Evolutionary conservation across 1,140 invertebrate species (phyloP), one percentile per base, ranked within the genome.

Genomic region (Tetraneura akinire): DNA sequence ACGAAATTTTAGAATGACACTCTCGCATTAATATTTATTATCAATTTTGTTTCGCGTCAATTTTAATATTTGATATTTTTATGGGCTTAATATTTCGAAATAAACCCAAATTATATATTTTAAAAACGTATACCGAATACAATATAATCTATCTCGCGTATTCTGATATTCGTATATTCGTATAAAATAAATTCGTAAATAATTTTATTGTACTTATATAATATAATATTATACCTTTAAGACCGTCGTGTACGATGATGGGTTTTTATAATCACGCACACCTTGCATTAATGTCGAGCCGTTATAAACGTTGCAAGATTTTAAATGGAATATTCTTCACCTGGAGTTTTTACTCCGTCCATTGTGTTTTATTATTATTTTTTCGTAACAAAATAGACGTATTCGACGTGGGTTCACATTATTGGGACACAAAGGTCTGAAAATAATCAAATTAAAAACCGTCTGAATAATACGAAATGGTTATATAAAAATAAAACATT

Each of bases 321-420:
- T 16, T 47, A 68, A 68, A 68, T 23, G 37, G 42, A 68, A 68
- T 37, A 37, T 68, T 47, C 37, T 68, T 47, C 66, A 68, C 66
- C 37, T 68, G 66, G 66, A 68, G 66, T 68, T 68, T 68, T 23
- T 68, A 37, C 45, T 42, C 37, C n/a, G 29, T 0, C 64, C 23
- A 68, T 68, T 68, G 42, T 68, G 1, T 47, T 68, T 47, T 47
- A 18, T 66, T 23, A 0, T 66, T 37, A n/a, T 68, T n/a, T 47
- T 47, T 47, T 23, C 14, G 23, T 47, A 23, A 23, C 14, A 14
- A 10, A 47, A 47, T 18, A 21, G 21, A 45, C 13, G 37, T 42
- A 23, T 66, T 16, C 37, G 29, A 16, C 21, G 37, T 26, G 37
- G 66, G n/a, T 47, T 45, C n/a, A n/a, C n/a, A n/a, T n/a, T n/a